Evolutionary conservation across 2,888 invertebrate species (phyloP).

Genomic region (Agrypnus murinus): DNA sequence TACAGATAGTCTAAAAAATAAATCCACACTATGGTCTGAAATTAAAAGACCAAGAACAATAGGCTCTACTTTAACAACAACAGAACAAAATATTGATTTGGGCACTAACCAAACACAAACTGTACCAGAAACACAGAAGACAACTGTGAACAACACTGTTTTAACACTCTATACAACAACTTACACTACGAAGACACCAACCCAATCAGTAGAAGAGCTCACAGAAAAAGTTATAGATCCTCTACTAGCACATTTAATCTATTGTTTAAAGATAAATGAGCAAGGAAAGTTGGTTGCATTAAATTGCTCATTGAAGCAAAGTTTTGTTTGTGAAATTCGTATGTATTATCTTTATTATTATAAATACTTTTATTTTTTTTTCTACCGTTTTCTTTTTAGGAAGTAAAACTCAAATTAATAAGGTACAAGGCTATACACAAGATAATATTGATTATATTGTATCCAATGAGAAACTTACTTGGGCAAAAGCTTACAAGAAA

Average conservation of each 20-base stretch:
- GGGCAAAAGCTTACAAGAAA: conserved; percentile 3
- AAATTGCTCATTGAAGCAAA: conserved; percentile 13
- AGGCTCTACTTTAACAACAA: too few species aligned
- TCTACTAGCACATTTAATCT: not conserved
- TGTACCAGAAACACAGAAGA: not conserved
- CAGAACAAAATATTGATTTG: too few species aligned
- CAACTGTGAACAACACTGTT: not conserved
- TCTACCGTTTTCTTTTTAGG: too few species aligned
- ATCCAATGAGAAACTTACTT: conserved; percentile 6
- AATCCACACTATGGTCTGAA: too few species aligned
- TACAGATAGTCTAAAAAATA: too few species aligned
- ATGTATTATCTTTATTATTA: conserved; percentile 5
- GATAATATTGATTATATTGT: not conserved
- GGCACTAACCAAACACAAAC: too few species aligned
- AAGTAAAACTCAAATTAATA: not conserved
- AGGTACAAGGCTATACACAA: not conserved
- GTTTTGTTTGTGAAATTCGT: conserved; percentile 25
- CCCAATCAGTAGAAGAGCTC: not conserved
- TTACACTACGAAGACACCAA: not conserved
- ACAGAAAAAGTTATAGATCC: not conserved
- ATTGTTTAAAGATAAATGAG: conserved; percentile 15
- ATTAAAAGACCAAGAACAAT: too few species aligned
- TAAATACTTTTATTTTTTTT: too few species aligned
- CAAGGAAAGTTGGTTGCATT: not conserved
- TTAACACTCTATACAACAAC: not conserved